Evolutionary conservation across 2,797 vertebrate species (phyloP).

Genomic region (Mus minutoides): DNA sequence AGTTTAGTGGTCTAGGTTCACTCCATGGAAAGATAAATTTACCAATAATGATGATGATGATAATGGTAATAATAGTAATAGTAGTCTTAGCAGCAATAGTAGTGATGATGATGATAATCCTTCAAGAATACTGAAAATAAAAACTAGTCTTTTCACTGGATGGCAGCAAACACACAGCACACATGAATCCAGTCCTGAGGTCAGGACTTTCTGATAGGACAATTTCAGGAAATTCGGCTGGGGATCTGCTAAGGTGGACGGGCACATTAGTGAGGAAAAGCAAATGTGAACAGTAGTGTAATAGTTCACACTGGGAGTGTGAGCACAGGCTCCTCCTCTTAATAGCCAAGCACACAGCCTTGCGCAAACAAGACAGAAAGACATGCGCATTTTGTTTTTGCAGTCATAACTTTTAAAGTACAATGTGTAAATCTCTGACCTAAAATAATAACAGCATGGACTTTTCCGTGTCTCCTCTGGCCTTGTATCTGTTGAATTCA

Average conservation of each 20-base stretch:
- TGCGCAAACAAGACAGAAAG: neutral
- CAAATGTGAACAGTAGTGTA: neutral
- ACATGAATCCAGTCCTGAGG: neutral
- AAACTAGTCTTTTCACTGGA: conserved; percentile 11
- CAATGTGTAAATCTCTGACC: conserved; percentile 24
- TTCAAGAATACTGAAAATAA: neutral
- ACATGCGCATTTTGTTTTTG: neutral
- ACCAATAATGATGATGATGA: neutral
- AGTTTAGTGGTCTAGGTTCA: neutral
- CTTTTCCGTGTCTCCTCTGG: conserved; percentile 14
- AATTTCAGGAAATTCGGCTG: neutral
- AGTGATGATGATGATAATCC: neutral
- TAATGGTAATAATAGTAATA: neutral
- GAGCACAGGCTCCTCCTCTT: neutral
- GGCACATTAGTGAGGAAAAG: neutral
- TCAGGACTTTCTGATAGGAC: neutral
- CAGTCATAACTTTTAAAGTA: neutral
- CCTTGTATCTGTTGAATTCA: neutral
- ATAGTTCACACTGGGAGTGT: neutral
- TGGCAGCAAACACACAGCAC: neutral
- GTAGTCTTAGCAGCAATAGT: neutral
- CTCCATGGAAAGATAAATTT: neutral
- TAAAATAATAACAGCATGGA: neutral
- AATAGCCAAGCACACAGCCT: neutral
- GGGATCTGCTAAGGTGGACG: neutral